Evolutionary conservation across 2,797 vertebrate species (phyloP).

Genomic region (Ctenochaetus hawaiiensis): DNA sequence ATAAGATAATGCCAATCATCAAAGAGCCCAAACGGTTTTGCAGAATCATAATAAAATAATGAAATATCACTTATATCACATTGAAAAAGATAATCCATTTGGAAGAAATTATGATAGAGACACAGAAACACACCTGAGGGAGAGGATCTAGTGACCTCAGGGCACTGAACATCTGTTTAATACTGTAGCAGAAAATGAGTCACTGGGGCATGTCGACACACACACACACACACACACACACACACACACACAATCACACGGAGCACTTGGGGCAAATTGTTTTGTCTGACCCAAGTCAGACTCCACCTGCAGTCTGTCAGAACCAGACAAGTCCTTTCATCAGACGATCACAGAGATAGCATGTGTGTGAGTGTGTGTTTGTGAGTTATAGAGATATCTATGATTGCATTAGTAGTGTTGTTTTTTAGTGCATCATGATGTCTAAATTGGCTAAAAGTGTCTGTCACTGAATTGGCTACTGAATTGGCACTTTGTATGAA

Average conservation of each 20-base stretch:
- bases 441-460: conserved; percentile 8
- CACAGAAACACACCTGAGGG: conserved; percentile 19
- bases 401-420: not conserved
- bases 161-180: conserved; percentile 61
- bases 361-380: conserved; percentile 4
- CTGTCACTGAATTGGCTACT: conserved; percentile 7
- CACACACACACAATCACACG: conserved; percentile 19
- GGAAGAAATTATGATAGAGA: not conserved
- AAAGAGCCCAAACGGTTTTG: too few relatives aligned
- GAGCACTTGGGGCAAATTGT: conserved; percentile 35
- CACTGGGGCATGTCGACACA: conserved; percentile 41
- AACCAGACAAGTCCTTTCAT: conserved; percentile 65
- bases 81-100: too few relatives aligned
- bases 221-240: conserved; percentile 30
- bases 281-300: conserved; percentile 53
- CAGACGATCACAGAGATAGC: conserved; percentile 34
- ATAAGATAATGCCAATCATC: too few relatives aligned
- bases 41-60: too few relatives aligned
- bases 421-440: not conserved
- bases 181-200: conserved; percentile 54
- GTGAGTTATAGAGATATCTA: not conserved
- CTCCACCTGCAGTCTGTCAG: conserved; percentile 52
- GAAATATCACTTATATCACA: too few relatives aligned
- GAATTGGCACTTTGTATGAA: conserved; percentile 20
- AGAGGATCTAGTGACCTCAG: conserved; percentile 40